These are phyloP conservation scores for Platyscapa corneri DNA, from an alignment of 1,140 invertebrate species.

Conservation along the genomic window DNA sequence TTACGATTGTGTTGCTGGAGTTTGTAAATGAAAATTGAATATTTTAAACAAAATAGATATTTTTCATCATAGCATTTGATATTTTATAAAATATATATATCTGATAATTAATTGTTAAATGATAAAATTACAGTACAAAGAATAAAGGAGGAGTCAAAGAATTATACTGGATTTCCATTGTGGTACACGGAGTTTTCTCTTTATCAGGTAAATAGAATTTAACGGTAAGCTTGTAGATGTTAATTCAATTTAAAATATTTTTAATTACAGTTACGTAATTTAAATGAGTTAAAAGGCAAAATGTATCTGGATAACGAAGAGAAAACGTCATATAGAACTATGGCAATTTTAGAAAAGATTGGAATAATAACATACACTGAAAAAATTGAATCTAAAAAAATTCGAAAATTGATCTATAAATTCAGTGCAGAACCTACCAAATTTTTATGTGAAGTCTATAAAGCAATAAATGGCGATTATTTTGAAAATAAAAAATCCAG, in stretches of 20 bases:
- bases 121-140: background rate
- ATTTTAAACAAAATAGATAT: no score
- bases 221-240: background rate
- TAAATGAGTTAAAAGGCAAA: constrained; percentile 60
- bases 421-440: constrained; percentile 58
- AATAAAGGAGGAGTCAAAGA: background rate
- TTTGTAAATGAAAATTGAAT: no score
- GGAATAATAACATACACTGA: constrained; percentile 65
- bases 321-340: constrained; percentile 59
- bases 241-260: background rate
- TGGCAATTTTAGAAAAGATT: constrained; percentile 58
- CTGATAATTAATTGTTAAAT: background rate
- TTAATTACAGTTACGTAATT: constrained; percentile 21
- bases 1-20: no score
- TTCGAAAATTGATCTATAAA: constrained; percentile 58
- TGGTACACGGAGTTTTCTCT: constrained; percentile 71
- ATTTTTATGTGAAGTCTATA: constrained; percentile 68
- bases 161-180: constrained; percentile 51
- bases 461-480: constrained; percentile 63
- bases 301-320: constrained; percentile 64
- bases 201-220: constrained; percentile 61
- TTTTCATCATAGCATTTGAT: no score
- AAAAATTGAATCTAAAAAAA: constrained; percentile 56
- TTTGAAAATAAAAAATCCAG: constrained; percentile 66
- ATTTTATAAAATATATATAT: no score